Percentiles rank a stretch among this genome's conserved stretches.
Conservation (phyloP, 2,888 invertebrate species). For the Incurvaria masculella region DNA sequence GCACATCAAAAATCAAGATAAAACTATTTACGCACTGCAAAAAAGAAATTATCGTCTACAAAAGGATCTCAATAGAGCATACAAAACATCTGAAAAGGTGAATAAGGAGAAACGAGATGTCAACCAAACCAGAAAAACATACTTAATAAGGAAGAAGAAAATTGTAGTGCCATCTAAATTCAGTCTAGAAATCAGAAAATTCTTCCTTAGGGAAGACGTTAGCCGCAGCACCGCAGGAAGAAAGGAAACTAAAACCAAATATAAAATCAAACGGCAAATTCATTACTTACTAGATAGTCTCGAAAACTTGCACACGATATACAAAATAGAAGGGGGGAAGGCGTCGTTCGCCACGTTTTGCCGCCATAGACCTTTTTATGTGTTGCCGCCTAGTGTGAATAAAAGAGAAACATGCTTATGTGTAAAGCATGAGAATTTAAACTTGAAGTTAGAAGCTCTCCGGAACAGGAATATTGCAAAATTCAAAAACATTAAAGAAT, state of each 20-base stretch:
- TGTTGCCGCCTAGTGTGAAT: neutral
- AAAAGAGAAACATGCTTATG: neutral
- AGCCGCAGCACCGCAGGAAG: no score
- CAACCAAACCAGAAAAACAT: no score
- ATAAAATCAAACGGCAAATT: neutral
- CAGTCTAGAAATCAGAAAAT: no score
- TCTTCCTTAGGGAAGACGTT: no score
- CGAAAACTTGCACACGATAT: neutral
- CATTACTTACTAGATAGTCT: neutral
- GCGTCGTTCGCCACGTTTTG: constrained; percentile 1
- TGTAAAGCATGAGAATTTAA: neutral
- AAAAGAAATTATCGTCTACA: no score
- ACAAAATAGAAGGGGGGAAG: neutral
- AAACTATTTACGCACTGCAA: no score
- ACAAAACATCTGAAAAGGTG: no score
- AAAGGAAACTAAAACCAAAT: neutral
- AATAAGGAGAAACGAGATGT: no score
- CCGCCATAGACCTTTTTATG: constrained; percentile 1
- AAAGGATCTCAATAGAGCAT: no score
- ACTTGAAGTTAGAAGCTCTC: neutral
- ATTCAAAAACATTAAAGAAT: neutral
- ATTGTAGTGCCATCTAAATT: no score
- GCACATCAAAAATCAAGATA: no score
- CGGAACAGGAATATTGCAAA: neutral
- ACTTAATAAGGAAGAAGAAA: no score